Percentiles rank a stretch among this genome's conserved stretches.
Conservation (phyloP, 2,113 vertebrate species). For the Percina caprodes region DNA sequence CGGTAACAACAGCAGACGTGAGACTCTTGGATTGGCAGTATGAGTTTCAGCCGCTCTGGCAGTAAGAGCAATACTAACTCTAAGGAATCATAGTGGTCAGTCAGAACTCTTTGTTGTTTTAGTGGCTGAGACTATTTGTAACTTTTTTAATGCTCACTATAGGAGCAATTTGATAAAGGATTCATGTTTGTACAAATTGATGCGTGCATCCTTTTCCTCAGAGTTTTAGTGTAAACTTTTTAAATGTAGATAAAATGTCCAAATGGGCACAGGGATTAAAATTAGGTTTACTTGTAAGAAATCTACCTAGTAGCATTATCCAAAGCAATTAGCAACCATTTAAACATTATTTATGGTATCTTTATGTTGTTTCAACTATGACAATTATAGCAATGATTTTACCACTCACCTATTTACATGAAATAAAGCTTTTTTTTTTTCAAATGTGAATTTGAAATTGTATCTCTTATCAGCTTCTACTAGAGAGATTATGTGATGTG, state of each 20-base stretch:
- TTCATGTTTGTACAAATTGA: constrained; percentile 20
- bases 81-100: constrained; percentile 56
- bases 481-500: not conserved
- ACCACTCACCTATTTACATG: not conserved
- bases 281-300: constrained; percentile 6
- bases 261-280: constrained; percentile 14
- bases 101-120: constrained; percentile 29
- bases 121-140: constrained; percentile 5
- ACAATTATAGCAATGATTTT: constrained; percentile 1
- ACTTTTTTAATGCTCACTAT: constrained; percentile 17
- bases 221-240: constrained; percentile 46
- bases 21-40: constrained; percentile 86
- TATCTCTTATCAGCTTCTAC: constrained; percentile 13
- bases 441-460: not conserved
- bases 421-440: not conserved
- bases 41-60: constrained; percentile 81
- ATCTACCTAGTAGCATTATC: constrained; percentile 21
- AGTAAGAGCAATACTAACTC: constrained; percentile 70
- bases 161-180: constrained; percentile 17
- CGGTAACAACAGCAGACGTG: constrained; percentile 75
- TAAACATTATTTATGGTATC: not conserved
- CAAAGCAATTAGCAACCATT: constrained; percentile 42
- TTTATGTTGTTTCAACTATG: constrained; percentile 8
- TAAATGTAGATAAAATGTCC: constrained; percentile 20
- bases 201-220: constrained; percentile 5